Evolutionary conservation across 2,113 vertebrate genomes (phyloP).

Genomic region (Pachypanchax playfairii): DNA sequence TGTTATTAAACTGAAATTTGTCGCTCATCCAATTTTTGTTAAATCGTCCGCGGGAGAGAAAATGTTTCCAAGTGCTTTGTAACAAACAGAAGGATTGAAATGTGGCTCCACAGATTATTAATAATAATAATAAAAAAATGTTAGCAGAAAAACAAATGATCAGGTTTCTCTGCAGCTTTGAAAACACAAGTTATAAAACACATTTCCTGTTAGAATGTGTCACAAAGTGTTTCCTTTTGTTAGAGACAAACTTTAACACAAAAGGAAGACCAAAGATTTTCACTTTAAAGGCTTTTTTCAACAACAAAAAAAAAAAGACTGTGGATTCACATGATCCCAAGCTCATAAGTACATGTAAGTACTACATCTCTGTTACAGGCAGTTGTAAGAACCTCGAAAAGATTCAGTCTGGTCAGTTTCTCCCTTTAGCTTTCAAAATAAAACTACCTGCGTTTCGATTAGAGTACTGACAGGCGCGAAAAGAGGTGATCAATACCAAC

Average conservation of each 20-base stretch:
- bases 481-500: constrained; percentile 13
- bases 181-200: not conserved
- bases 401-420: constrained; percentile 37
- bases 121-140: not conserved
- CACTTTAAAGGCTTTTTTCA: not conserved
- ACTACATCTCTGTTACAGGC: constrained; percentile 1
- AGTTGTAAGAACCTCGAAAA: constrained; percentile 10
- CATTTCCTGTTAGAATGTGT: too few species aligned
- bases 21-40: not conserved
- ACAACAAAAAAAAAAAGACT: not conserved
- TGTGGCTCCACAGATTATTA: not conserved
- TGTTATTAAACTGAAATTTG: not conserved
- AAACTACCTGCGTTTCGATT: constrained; percentile 38
- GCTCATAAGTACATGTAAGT: not conserved
- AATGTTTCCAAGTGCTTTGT: not conserved
- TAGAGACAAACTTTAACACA: not conserved
- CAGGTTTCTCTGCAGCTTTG: not conserved
- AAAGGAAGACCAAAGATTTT: not conserved
- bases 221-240: too few species aligned
- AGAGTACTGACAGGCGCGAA: constrained; percentile 20
- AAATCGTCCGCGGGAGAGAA: not conserved
- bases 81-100: not conserved
- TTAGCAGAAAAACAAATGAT: not conserved
- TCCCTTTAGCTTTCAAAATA: constrained; percentile 72
- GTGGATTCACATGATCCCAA: not conserved